Percentiles rank a stretch among this genome's conserved stretches.
Evolutionary conservation across 2,113 vertebrate species (phyloP).

Genomic region (Campylomormyrus numenius): DNA sequence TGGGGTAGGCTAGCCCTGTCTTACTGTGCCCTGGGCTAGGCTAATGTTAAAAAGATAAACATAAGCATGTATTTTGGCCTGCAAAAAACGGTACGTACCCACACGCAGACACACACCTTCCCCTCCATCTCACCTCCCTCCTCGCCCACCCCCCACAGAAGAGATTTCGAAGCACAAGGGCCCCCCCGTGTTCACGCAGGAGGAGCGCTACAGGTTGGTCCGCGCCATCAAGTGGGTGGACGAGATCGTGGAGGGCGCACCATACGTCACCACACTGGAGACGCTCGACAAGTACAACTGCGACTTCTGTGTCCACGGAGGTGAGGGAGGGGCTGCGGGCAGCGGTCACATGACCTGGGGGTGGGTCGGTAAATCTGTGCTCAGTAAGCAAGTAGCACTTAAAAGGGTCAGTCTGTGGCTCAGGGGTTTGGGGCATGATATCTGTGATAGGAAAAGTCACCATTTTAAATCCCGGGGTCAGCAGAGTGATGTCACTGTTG

Average conservation of each 20-base stretch:
- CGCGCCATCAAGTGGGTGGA: slow-evolving; percentile 98
- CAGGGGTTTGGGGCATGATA: background rate
- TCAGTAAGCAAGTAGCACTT: background rate
- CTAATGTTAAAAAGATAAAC: background rate
- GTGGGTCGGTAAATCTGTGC: background rate
- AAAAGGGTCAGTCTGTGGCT: background rate
- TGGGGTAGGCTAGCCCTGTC: background rate
- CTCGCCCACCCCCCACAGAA: slow-evolving; percentile 53
- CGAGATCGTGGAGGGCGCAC: slow-evolving; percentile 85
- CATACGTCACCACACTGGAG: slow-evolving; percentile 88
- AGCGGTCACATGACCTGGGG: background rate
- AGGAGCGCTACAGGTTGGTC: slow-evolving; percentile 93
- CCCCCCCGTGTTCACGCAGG: slow-evolving; percentile 92
- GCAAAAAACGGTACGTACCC: background rate
- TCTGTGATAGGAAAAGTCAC: background rate
- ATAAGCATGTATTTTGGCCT: background rate
- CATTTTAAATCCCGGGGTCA: background rate
- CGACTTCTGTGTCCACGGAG: slow-evolving; percentile 96
- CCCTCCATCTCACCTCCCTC: background rate
- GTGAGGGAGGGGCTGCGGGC: slow-evolving; percentile 51
- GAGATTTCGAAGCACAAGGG: slow-evolving; percentile 97
- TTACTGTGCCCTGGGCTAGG: fast-evolving
- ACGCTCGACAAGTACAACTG: slow-evolving; percentile 87
- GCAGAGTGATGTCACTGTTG: background rate
- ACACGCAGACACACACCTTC: background rate